These are phyloP conservation scores for Hemiscyllium ocellatum DNA, from an alignment of 2,113 vertebrate genomes.

Conservation along the genomic window DNA sequence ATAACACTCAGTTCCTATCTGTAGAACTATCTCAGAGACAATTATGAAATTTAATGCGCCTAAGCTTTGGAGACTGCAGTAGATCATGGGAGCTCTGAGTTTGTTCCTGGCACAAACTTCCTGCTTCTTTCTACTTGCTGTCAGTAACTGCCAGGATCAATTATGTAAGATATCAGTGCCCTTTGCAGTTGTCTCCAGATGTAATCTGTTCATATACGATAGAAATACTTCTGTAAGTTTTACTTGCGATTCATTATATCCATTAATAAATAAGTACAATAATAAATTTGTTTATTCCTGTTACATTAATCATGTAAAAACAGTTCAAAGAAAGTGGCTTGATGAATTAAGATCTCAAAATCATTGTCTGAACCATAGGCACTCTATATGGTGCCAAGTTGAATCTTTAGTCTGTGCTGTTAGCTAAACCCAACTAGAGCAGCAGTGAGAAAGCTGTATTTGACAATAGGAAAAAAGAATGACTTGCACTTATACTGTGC, in stretches of 20 bases:
- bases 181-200: background rate
- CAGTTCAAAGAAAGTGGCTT: background rate
- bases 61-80: background rate
- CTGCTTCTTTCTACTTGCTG: background rate
- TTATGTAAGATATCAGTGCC: background rate
- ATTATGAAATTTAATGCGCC: background rate
- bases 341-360: background rate
- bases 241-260: background rate
- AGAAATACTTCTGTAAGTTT: background rate
- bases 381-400: background rate
- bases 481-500: background rate
- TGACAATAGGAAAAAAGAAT: background rate
- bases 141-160: background rate
- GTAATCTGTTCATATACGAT: background rate
- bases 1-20: background rate
- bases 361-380: background rate
- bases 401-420: background rate
- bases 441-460: background rate
- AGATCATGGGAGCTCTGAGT: background rate
- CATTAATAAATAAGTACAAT: background rate
- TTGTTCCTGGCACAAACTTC: background rate
- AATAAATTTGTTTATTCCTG: background rate
- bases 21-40: background rate
- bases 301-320: background rate
- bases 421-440: background rate